Evolutionary conservation across 2,888 invertebrate genomes (phyloP).

Genomic region (Desoria tigrina): DNA sequence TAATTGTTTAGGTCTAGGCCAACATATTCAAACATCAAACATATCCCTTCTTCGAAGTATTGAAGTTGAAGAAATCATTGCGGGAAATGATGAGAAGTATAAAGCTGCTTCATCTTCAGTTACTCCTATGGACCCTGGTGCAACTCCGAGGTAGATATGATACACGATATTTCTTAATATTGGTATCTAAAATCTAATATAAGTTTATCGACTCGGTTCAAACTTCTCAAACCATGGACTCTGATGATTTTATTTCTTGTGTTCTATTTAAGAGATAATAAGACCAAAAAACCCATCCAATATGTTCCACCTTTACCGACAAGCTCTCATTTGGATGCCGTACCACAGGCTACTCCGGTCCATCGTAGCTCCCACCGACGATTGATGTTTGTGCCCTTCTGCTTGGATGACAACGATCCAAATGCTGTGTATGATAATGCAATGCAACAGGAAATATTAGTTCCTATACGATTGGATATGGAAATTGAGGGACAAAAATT

Average conservation of each 20-base stretch:
- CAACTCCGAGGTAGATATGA: too few relatives aligned
- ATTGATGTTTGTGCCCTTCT: slow-evolving; percentile 71
- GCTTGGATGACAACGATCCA: slow-evolving; percentile 94
- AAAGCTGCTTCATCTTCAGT: slow-evolving; percentile 90
- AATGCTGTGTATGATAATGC: slow-evolving; percentile 88
- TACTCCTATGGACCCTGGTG: slow-evolving; percentile 68
- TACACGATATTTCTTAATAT: too few relatives aligned
- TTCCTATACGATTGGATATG: slow-evolving; percentile 98
- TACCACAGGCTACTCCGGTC: slow-evolving; percentile 97
- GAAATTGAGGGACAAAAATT: slow-evolving; percentile 98
- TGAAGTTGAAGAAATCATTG: slow-evolving; percentile 97
- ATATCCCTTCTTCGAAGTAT: slow-evolving; percentile 87
- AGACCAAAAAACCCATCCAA: slow-evolving; percentile 80
- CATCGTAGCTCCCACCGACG: slow-evolving; percentile 90
- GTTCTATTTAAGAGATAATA: slow-evolving; percentile 71
- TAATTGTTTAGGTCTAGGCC: slow-evolving; percentile 64
- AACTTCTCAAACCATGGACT: background rate
- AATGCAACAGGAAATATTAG: slow-evolving; percentile 83
- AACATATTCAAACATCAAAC: slow-evolving; percentile 91
- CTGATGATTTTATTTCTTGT: background rate
- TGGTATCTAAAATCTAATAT: too few relatives aligned
- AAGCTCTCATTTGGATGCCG: slow-evolving; percentile 90
- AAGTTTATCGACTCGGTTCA: too few relatives aligned
- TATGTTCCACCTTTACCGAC: slow-evolving; percentile 95
- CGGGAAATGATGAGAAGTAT: slow-evolving; percentile 97